phyloP scores from a whole-genome alignment of 2,113 vertebrate species.

The Sylvietta virens region DNA sequence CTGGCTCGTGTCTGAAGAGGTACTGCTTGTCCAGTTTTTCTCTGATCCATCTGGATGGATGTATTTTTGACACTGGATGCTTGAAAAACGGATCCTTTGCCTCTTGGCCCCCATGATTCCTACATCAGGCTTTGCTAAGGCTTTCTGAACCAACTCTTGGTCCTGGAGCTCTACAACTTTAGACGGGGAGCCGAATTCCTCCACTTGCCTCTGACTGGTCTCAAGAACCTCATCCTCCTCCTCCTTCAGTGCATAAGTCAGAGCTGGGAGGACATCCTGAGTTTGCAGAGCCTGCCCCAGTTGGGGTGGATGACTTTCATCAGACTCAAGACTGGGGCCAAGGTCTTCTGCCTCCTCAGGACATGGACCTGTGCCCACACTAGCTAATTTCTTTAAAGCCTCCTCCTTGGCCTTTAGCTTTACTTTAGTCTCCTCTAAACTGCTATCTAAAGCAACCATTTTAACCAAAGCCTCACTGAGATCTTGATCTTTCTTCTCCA shows the following conservation, averaged over 20 bases:
- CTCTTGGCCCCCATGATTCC: conserved; percentile 78
- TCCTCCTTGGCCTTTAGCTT: conserved; percentile 84
- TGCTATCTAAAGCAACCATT: conserved; percentile 83
- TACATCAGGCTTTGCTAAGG: conserved; percentile 65
- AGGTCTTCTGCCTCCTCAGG: conserved; percentile 71
- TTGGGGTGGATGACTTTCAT: conserved; percentile 71
- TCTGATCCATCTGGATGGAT: conserved; percentile 75
- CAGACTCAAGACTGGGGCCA: conserved; percentile 66
- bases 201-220: conserved; percentile 30
- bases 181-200: neutral
- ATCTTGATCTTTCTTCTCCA: conserved; percentile 85
- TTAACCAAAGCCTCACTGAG: conserved; percentile 87
- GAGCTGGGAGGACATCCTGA: conserved; percentile 35
- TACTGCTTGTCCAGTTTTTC: conserved; percentile 71
- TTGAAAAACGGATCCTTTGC: conserved; percentile 90
- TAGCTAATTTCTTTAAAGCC: conserved; percentile 74
- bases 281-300: conserved; percentile 72
- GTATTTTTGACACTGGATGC: conserved; percentile 92
- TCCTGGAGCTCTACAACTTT: conserved; percentile 50
- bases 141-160: conserved; percentile 53
- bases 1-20: conserved; percentile 75
- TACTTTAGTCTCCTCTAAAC: conserved; percentile 85
- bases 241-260: neutral
- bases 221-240: conserved; percentile 64
- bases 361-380: conserved; percentile 44